These are phyloP conservation scores for Alfaro cultratus DNA, from an alignment of 2,797 vertebrate species.

Conservation along the genomic window DNA sequence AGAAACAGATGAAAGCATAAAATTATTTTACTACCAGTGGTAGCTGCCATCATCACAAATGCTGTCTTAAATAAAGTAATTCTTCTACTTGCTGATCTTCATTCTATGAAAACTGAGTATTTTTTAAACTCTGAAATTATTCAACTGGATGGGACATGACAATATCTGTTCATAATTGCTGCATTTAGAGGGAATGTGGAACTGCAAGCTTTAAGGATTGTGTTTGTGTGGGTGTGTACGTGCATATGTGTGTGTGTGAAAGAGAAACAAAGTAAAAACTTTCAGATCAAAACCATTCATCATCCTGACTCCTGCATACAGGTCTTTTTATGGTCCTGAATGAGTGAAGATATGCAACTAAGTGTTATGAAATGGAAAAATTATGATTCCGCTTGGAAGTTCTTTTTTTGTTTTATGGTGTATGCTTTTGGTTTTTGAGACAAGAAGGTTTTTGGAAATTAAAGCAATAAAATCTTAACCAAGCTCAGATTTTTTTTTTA, in stretches of 20 bases:
- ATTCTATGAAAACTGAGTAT: conserved; percentile 55
- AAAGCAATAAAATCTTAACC: conserved; percentile 83
- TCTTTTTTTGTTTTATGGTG: conserved; percentile 28
- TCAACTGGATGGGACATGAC: conserved; percentile 55
- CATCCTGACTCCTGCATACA: conserved; percentile 68
- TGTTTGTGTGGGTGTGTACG: background rate
- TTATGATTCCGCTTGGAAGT: conserved; percentile 52
- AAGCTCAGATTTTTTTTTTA: conserved; percentile 50
- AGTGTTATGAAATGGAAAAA: conserved; percentile 58
- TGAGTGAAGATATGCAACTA: conserved; percentile 65
- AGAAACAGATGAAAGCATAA: conserved; percentile 45
- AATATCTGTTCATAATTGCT: conserved; percentile 61
- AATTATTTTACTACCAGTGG: conserved; percentile 66
- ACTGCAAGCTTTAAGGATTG: conserved; percentile 79
- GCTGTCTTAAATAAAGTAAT: conserved; percentile 64
- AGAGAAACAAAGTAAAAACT: conserved; percentile 63
- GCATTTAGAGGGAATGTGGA: conserved; percentile 63
- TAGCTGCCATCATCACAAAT: conserved; percentile 62
- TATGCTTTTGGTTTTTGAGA: conserved; percentile 35
- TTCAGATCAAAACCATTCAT: conserved; percentile 73
- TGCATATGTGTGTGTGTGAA: background rate
- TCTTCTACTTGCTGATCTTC: conserved; percentile 62
- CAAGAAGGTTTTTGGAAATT: conserved; percentile 78
- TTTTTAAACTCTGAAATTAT: conserved; percentile 42
- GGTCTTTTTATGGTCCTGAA: conserved; percentile 62